Percentiles rank a stretch among this genome's conserved stretches.
phyloP scores from a whole-genome alignment of 2,113 vertebrate species.

The Jaculus jaculus region DNA sequence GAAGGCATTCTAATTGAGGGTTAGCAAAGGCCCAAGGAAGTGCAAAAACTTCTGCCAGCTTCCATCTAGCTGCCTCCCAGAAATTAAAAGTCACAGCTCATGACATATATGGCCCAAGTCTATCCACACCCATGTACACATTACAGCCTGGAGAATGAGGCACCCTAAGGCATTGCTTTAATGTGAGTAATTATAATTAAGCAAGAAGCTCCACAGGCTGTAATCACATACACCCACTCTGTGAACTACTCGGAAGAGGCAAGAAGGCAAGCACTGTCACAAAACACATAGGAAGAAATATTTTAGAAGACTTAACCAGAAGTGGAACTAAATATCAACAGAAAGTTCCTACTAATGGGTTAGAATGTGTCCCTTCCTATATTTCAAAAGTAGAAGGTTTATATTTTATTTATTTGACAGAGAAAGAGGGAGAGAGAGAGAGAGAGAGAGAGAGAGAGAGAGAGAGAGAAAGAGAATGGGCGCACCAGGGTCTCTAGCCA shows the following conservation, averaged over 20 bases:
- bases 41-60: neutral
- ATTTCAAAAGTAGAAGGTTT: neutral
- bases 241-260: neutral
- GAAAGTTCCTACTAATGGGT: neutral
- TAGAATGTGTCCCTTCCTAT: neutral
- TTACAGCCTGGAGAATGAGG: neutral
- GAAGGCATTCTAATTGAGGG: conserved; percentile 41
- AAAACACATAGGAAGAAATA: neutral
- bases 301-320: conserved; percentile 42
- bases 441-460: too few species aligned
- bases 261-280: neutral
- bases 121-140: neutral
- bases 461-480: too few species aligned
- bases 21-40: conserved; percentile 31
- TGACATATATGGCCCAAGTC: neutral
- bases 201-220: conserved; percentile 16
- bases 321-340: neutral
- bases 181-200: conserved; percentile 43
- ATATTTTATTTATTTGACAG: too few species aligned
- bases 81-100: conserved; percentile 46
- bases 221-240: conserved; percentile 21
- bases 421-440: too few species aligned
- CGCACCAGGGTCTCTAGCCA: too few species aligned
- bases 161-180: neutral
- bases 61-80: conserved; percentile 28